Evolutionary conservation across 2,113 vertebrate genomes (phyloP), one percentile per base, ranked within the genome.

Genomic region (Pachycephala philippinensis): DNA sequence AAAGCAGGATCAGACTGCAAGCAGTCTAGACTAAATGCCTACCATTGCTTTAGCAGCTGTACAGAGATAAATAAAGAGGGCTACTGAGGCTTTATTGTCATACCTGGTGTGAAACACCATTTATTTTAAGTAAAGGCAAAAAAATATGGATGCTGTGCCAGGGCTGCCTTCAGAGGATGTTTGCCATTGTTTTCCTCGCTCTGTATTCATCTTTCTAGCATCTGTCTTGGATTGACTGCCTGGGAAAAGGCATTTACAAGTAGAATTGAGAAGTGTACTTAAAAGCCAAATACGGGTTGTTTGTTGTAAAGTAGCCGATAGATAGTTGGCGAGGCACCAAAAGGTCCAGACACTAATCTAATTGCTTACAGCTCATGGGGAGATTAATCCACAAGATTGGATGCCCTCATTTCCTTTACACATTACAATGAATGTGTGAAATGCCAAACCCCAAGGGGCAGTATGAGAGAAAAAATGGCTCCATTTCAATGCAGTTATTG

Each of bases 361-460:
- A 96, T 97, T 93, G 93, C 94, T 97, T 96, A 91, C 91, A 89
- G 93, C 95, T 96, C 91, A 68, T 86, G 93, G 94, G 83, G 89
- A 94, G 94, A 95, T 96, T 95, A 95, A 95, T 91, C 94, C 97
- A 45, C 89, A 78, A 94, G 94, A 95, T 72, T 94, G 92, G 95
- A 95, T 95, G 93, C 94, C 94, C 91, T 95, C 65, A 80, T 91
- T 95, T 97, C 94, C 95, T 96, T 95, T 86, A 78, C 14, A 1
- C 82, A 59, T 84, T 75, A 96, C 95, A 95, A 90, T 96, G 93
- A 95, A 66, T 82, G 74, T 95, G 92, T 83, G 91, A 94, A 91
- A 87, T 97, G 93, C 94, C 94, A 95, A 87, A 93, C 77, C 96
- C 87, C 89, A 91, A 64, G 82, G 89, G 93, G 84, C 81, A 87